Evolutionary conservation across 2,888 invertebrate genomes (phyloP).

Genomic region (Callyntrura sp.): DNA sequence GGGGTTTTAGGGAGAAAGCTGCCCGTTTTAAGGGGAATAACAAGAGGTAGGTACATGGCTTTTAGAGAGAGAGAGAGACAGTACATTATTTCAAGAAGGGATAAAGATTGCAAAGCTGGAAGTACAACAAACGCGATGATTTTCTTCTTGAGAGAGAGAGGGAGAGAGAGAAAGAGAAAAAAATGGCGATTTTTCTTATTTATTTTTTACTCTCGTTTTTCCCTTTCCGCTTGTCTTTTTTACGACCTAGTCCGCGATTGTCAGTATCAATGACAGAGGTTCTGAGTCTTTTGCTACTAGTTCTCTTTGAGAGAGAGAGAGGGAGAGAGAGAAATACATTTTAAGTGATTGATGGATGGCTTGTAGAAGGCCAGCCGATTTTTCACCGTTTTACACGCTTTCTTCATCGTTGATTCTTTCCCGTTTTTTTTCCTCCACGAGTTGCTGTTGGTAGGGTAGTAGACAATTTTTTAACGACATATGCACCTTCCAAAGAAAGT

Average conservation of each 20-base stretch:
- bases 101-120: slow-evolving; percentile 56
- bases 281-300: slow-evolving; percentile 43
- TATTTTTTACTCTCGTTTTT: slow-evolving; percentile 2
- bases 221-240: slow-evolving; percentile 39
- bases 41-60: no score
- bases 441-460: slow-evolving; percentile 33
- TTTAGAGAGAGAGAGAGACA: no score
- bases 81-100: no score
- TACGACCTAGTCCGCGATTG: slow-evolving; percentile 36
- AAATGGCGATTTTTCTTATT: neutral
- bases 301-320: slow-evolving; percentile 15
- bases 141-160: no score
- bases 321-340: slow-evolving; percentile 55
- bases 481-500: slow-evolving; percentile 56
- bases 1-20: no score
- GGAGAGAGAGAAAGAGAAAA: no score
- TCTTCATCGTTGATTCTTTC: slow-evolving; percentile 32
- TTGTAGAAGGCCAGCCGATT: slow-evolving; percentile 56
- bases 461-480: slow-evolving; percentile 74
- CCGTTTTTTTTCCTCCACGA: slow-evolving; percentile 4
- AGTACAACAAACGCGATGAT: neutral
- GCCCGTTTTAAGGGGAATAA: no score
- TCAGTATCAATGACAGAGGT: slow-evolving; percentile 70
- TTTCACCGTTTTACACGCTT: slow-evolving; percentile 69
- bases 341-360: slow-evolving; percentile 75